Conservation (phyloP, 2,797 vertebrate species). For the Molossus alvarezi region DNA sequence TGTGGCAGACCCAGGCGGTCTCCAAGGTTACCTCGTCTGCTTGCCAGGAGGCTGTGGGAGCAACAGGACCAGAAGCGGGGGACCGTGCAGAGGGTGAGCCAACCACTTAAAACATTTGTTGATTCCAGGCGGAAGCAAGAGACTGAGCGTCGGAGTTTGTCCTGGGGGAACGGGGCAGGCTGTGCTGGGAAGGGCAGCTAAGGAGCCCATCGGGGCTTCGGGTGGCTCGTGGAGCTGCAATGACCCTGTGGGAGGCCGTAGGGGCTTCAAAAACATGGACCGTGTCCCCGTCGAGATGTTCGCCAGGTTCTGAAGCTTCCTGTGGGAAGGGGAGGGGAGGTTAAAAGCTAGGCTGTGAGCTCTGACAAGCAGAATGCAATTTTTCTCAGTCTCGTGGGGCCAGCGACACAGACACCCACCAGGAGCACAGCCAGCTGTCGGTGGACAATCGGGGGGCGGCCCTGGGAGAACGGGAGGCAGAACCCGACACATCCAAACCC, state of each 20-base stretch:
- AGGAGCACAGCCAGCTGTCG: background rate
- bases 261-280: fast-evolving
- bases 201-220: background rate
- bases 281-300: fast-evolving
- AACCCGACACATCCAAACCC: background rate
- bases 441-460: background rate
- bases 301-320: background rate
- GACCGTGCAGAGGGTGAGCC: fast-evolving
- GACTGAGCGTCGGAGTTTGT: fast-evolving
- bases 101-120: fast-evolving
- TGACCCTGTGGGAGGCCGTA: fast-evolving
- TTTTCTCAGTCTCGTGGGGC: background rate
- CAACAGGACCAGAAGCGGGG: background rate
- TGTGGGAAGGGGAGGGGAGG: too few species aligned
- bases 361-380: background rate
- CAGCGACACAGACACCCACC: fast-evolving
- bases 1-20: fast-evolving
- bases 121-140: background rate
- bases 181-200: fast-evolving
- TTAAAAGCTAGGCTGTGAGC: too few species aligned
- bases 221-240: background rate
- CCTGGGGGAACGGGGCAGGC: background rate
- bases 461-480: background rate
- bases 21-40: fast-evolving
- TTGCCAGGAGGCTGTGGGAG: background rate